Percentiles rank a stretch among this genome's conserved stretches.
phyloP scores from a whole-genome alignment of 2,797 vertebrate genomes.

The Amphiprion clarkii region DNA sequence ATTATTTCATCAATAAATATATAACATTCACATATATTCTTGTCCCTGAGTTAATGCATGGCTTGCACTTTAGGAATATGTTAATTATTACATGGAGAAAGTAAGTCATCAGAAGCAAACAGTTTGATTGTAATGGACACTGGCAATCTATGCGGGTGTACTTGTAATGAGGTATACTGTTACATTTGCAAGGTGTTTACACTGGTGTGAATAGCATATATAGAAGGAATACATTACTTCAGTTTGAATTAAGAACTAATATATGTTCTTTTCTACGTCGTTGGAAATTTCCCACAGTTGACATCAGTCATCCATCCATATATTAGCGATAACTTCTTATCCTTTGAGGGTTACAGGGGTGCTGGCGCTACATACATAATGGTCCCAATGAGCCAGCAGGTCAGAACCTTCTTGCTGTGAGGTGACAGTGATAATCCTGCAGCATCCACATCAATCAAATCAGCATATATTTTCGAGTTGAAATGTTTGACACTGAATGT shows the following conservation, averaged over 20 bases:
- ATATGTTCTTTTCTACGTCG: slow-evolving; percentile 5
- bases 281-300: background rate
- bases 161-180: slow-evolving; percentile 39
- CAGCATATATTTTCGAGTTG: background rate
- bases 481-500: slow-evolving; percentile 9
- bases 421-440: background rate
- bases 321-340: background rate
- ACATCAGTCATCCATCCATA: background rate
- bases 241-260: slow-evolving; percentile 2
- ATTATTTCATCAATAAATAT: slow-evolving; percentile 84
- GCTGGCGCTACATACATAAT: background rate
- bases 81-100: slow-evolving; percentile 63
- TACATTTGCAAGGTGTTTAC: slow-evolving; percentile 24
- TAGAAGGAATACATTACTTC: background rate
- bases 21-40: slow-evolving; percentile 70
- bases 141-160: slow-evolving; percentile 4
- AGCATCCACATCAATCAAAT: background rate
- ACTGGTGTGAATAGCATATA: background rate
- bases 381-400: background rate
- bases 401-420: background rate
- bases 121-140: slow-evolving; percentile 47
- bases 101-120: slow-evolving; percentile 63
- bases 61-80: slow-evolving; percentile 70
- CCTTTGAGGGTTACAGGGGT: no score
- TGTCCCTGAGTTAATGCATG: slow-evolving; percentile 70